phyloP scores from a whole-genome alignment of 2,113 vertebrate species.

The Corvus hawaiiensis region DNA sequence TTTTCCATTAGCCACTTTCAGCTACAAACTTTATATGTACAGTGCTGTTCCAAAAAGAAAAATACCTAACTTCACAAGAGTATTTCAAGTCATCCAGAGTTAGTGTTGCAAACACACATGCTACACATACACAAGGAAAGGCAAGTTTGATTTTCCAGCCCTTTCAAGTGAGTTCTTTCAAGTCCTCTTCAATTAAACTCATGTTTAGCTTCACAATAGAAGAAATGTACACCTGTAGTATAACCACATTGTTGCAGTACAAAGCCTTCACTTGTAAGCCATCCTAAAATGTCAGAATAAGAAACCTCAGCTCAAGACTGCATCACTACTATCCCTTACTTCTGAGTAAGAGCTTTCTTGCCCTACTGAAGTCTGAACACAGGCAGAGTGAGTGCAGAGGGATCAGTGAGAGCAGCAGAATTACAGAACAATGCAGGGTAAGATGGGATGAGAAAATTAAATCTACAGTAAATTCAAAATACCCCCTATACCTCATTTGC shows the following conservation, averaged over 20 bases:
- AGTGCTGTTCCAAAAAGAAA: background rate
- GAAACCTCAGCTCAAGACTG: background rate
- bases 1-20: background rate
- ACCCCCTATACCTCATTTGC: background rate
- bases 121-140: background rate
- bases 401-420: background rate
- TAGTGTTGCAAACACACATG: background rate
- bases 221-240: background rate
- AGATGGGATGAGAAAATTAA: background rate
- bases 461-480: background rate
- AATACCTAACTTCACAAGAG: background rate
- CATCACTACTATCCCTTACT: background rate
- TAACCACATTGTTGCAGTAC: background rate
- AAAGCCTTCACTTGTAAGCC: background rate
- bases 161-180: background rate
- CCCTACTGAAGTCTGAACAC: background rate
- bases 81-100: background rate
- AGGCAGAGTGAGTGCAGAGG: background rate
- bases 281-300: background rate
- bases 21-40: background rate
- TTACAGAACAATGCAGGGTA: background rate
- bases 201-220: background rate
- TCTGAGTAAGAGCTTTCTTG: background rate
- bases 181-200: background rate
- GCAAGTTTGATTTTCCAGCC: background rate